Evolutionary conservation across 2,113 vertebrate genomes (phyloP), one percentile per base, ranked within the genome.

Genomic region (Hydropotes inermis): DNA sequence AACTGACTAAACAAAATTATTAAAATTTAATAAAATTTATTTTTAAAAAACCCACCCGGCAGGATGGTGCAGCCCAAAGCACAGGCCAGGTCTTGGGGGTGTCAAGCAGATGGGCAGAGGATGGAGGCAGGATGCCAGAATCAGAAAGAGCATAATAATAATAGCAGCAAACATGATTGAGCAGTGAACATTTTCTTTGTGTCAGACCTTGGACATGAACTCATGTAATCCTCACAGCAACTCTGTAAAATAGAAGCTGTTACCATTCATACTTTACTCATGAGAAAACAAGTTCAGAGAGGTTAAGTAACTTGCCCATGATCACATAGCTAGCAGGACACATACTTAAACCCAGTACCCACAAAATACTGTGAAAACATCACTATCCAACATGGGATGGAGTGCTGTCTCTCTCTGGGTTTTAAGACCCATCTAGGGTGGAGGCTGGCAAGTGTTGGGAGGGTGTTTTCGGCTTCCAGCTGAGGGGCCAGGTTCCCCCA

Each of bases 221-320:
- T 47, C 60, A 10, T 89, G 55, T 23, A 10, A 70, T 89, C 57
- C 43, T 87, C 81, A 47, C 9, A 57, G 60, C 17, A 61, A 36
- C 25, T 28, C 17, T 15, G 39, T 67, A 39, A 87, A 57, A 45
- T 4, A 54, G 78, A 81, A 84, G 60, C 89, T 11, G 7, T n/a
- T 45, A 19, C 43, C 23, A 23, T 60, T 55, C 27, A 9, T 60
- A n/a, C 28, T 92, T 90, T 30, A 60, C 16, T 85, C 14, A 6
- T n/a, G 16, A 88, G 47, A 70, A 91, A 78, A 82, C 8, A 91
- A 28, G 14, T 94, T 95, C 86, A 91, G 43, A 89, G 55, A 55
- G 39, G 67, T 36, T 70, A 70, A 91, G 67, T 64, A 30, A 87
- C 43, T 50, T 86, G 10, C 58, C n/a, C 47, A 30, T 76, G 47